These are phyloP conservation scores for Lepidotrigona ventralis DNA, from an alignment of 1,140 invertebrate genomes.

Conservation along the genomic window DNA sequence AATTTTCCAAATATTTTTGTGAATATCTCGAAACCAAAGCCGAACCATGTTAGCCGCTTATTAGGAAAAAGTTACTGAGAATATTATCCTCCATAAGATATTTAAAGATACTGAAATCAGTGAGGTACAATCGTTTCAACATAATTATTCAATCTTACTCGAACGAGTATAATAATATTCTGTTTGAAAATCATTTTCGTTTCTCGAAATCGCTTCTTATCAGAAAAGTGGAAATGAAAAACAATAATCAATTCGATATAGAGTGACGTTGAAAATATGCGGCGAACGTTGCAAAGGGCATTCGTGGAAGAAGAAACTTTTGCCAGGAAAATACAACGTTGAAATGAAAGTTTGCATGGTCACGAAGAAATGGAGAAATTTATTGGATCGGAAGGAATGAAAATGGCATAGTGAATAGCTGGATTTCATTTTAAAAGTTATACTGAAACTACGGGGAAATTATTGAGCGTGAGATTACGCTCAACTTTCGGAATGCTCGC, in stretches of 20 bases:
- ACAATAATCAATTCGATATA: too few species aligned
- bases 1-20: too few species aligned
- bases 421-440: neutral
- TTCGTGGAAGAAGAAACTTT: conserved; percentile 1
- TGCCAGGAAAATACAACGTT: neutral
- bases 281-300: neutral
- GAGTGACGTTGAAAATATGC: neutral
- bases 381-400: neutral
- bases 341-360: conserved; percentile 7
- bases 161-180: neutral
- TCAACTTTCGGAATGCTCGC: neutral
- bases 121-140: neutral
- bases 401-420: neutral
- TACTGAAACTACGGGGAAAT: neutral
- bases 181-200: neutral
- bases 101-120: too few species aligned
- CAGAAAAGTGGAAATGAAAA: neutral
- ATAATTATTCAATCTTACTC: neutral
- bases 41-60: too few species aligned
- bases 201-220: neutral
- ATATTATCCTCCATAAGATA: too few species aligned
- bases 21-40: too few species aligned
- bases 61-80: too few species aligned
- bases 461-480: neutral
- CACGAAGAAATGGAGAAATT: neutral